A percentile compares a stretch with the other conserved stretches of the same genome.
Conservation (phyloP, 2,797 vertebrate species). For the Chromobotia macracanthus region DNA sequence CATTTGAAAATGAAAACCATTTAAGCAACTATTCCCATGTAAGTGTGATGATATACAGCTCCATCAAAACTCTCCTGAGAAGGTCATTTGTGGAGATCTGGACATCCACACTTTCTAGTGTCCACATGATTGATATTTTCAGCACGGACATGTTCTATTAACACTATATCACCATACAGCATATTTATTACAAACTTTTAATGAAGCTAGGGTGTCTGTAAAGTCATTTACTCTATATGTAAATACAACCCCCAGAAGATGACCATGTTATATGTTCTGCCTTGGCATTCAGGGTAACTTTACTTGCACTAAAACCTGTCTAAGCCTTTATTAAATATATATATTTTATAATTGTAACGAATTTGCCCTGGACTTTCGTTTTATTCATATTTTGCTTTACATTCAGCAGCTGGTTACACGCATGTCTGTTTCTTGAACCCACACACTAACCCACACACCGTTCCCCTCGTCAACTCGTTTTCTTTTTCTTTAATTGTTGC, state of each 20-base stretch:
- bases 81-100: slow-evolving; percentile 12
- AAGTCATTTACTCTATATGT: background rate
- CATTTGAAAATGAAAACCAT: background rate
- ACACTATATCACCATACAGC: background rate
- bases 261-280: background rate
- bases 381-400: slow-evolving; percentile 8
- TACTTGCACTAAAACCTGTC: background rate
- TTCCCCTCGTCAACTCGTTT: background rate
- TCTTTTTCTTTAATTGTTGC: background rate
- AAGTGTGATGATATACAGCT: slow-evolving; percentile 1
- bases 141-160: background rate
- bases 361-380: slow-evolving; percentile 15
- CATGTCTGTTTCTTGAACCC: background rate
- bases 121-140: background rate
- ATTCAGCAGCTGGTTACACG: background rate
- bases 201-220: background rate
- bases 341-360: background rate
- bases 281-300: background rate
- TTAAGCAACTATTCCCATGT: background rate
- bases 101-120: background rate
- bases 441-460: background rate
- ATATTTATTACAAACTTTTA: background rate
- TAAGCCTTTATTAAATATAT: background rate
- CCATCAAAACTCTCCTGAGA: background rate
- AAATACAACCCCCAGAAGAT: background rate